Base-by-base conservation (phyloP, 2,113 vertebrate species). In the Atherinomorus stipes region DNA sequence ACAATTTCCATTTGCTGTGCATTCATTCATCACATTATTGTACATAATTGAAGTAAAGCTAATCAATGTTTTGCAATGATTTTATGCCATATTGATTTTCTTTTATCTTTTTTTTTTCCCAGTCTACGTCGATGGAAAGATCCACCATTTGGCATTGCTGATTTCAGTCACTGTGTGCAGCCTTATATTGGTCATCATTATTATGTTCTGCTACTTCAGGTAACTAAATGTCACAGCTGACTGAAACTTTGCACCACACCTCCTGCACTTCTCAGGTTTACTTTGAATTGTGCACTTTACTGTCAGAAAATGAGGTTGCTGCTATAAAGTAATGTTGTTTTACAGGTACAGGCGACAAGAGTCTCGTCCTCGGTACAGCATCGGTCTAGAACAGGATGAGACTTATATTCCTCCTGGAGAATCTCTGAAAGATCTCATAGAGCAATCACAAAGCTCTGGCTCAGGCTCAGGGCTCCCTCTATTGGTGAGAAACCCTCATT, bases 381-480 rank as follows among this genome's bases (percentile, higher is more conserved):
- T 99, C 1, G 96, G 96, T n/a, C 90, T 98, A 51, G 96, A 97
- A 80, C 96, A 97, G 81, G 96, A 98, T 4, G 97, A 98, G 88
- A 96, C 95, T 0, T 98, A 94, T 81, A 98, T 97, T 66, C 96
- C 97, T 38, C 90, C 96, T 0, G 97, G 98, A 84, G 98, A 99
- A 63, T 97, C 97, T 25, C 94, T 99, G 84, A 96, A 96, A 85
- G 97, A 99, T 88, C 87, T 99, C 28, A 98, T 99, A 2, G 96
- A 99, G 80, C 98, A 97, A 89, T 98, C 97, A 8, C 97, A 98
- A 76, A 99, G 97, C 91, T 99, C 98, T 0, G 98, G 97, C 75
- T 98, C 97, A 7, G 98, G 98, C 42, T 99, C 98, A 4, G 97
- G 97, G 69, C 98, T 99, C 96, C 98, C 97, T 95, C 97, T 99